These are phyloP conservation scores for Paramormyrops hopkinsi DNA, from an alignment of 2,797 vertebrate species.

Conservation along the genomic window DNA sequence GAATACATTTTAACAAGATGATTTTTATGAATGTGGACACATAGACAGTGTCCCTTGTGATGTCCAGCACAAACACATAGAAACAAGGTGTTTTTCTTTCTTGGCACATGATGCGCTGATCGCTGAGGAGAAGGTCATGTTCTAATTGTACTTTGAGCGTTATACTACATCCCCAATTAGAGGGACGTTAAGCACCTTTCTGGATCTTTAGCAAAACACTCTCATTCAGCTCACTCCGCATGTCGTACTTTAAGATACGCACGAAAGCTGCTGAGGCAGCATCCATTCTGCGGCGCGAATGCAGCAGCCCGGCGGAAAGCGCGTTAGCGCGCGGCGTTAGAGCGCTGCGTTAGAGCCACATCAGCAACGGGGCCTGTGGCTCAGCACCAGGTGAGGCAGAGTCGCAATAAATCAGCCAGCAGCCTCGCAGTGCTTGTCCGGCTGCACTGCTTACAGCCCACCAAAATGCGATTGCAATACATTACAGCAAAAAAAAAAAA, in stretches of 20 bases:
- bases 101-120: not conserved
- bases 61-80: not conserved
- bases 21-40: not conserved
- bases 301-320: not conserved
- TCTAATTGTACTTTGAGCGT: not conserved
- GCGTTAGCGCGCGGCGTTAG: not conserved
- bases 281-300: not conserved
- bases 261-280: constrained; percentile 2
- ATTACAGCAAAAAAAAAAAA: not conserved
- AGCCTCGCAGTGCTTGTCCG: not conserved
- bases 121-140: not conserved
- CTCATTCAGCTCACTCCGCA: not conserved
- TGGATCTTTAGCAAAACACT: not conserved
- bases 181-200: not conserved
- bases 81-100: too few relatives aligned
- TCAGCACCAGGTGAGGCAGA: not conserved
- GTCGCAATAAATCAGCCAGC: constrained; percentile 1
- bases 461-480: not conserved
- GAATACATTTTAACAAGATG: not conserved
- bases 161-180: not conserved
- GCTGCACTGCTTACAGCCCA: not conserved
- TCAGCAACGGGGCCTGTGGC: not conserved
- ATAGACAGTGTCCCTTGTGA: not conserved
- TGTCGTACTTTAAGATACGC: not conserved
- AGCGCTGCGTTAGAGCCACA: not conserved